A percentile compares a stretch with the other conserved stretches of the same genome.
Conservation (phyloP, 1,140 invertebrate species). For the Zaprionus taronus region DNA sequence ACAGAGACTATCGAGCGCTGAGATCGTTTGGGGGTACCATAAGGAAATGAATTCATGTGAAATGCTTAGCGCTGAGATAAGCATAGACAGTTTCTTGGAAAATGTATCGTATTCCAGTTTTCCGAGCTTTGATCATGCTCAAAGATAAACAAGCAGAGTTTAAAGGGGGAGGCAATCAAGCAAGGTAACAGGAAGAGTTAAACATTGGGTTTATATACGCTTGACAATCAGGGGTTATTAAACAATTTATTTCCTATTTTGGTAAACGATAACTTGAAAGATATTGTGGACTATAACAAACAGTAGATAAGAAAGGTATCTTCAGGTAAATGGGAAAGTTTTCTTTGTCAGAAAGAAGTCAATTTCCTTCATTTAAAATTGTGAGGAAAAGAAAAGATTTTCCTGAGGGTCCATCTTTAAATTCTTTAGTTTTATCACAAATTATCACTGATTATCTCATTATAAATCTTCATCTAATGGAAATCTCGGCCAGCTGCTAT, state of each 20-base stretch:
- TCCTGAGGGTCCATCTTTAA: neutral
- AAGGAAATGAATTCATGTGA: slow-evolving; percentile 33
- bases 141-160: slow-evolving; percentile 10
- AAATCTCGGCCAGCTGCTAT: neutral
- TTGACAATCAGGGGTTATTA: neutral
- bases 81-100: slow-evolving; percentile 27
- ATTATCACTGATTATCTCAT: neutral
- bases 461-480: neutral
- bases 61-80: slow-evolving; percentile 26
- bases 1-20: slow-evolving; percentile 5
- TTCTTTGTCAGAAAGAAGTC: neutral
- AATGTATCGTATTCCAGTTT: slow-evolving; percentile 7
- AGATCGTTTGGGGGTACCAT: slow-evolving; percentile 24
- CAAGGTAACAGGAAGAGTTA: slow-evolving; percentile 2
- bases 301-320: neutral
- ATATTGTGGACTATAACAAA: neutral
- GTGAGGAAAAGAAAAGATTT: too few species aligned
- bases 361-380: neutral
- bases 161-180: neutral
- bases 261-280: neutral
- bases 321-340: neutral
- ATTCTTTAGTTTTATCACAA: neutral
- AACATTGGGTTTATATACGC: neutral
- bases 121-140: slow-evolving; percentile 26
- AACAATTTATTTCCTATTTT: neutral